Evolutionary conservation across 1,140 invertebrate genomes (phyloP), one percentile per base, ranked within the genome.

Genomic region (Drosophila athabasca): DNA sequence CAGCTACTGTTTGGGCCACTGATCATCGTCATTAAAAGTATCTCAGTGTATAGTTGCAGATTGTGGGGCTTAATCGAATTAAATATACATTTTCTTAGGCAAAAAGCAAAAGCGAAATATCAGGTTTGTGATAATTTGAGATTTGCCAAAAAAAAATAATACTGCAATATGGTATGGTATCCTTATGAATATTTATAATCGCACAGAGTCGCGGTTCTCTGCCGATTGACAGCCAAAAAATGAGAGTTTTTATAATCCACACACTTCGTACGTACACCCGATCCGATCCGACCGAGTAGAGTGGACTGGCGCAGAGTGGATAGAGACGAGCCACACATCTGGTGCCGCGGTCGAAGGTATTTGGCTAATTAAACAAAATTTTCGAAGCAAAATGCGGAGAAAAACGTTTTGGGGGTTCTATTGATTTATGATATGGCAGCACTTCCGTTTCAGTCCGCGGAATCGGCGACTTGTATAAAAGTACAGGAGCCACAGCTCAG

Each of bases 371-470:
- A 66, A 62, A 62, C 69, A 75, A 87, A 78, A 58, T 71, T 71
- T 68, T 80, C 24, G 35, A 19, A 62, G 55, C 39, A 35, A 52
- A 61, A 59, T 24, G 58, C 51, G 41, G 45, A 54, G 54, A 55
- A 79, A 69, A 79, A 72, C 53, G 62, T 60, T 60, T 26, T 41
- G 44, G 8, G 29, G 15, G 69, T 54, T 54, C 50, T 29, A 60
- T 52, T 88, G 83, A 88, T 88, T 88, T 75, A 88, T 88, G 79
- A 73, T 67, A 59, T 72, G 35, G 58, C 71, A 76, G 50, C 62
- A 77, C 84, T 88, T 89, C 79, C 76, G 83, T 88, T 88, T 73
- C 49, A 19, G 15, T 13, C 41, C 31, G 15, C 15, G 24, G 39
- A 65, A 57, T 71, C 61, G 55, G 31, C 13, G 26, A 31, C 35